These are phyloP conservation scores for Achroia grisella DNA, from an alignment of 1,140 invertebrate species.

Conservation along the genomic window DNA sequence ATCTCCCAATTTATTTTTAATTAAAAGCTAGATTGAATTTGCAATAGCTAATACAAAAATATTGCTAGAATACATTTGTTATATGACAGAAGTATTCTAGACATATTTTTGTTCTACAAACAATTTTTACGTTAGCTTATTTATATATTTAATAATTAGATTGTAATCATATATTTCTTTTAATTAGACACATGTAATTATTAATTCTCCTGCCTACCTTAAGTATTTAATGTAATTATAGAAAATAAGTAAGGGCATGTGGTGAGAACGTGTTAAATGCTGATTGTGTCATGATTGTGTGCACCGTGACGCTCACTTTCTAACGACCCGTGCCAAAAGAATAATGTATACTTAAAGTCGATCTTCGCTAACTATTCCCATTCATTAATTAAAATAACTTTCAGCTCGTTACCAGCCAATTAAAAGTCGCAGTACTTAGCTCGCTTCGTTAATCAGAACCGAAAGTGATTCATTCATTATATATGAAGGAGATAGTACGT, in stretches of 20 bases:
- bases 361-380: slow-evolving; percentile 33
- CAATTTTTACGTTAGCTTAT: too few relatives aligned
- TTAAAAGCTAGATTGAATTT: too few relatives aligned
- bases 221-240: neutral
- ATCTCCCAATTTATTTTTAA: too few relatives aligned
- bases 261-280: neutral
- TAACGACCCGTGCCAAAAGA: slow-evolving; percentile 27
- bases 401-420: slow-evolving; percentile 48
- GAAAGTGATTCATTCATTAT: slow-evolving; percentile 31
- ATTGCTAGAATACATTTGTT: too few relatives aligned
- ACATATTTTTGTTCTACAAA: too few relatives aligned
- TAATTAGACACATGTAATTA: too few relatives aligned
- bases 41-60: too few relatives aligned
- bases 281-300: slow-evolving; percentile 1
- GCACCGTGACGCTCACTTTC: slow-evolving; percentile 33
- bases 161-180: too few relatives aligned
- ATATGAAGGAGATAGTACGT: slow-evolving; percentile 3
- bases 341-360: slow-evolving; percentile 29
- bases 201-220: too few relatives aligned
- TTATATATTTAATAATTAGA: too few relatives aligned
- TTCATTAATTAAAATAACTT: slow-evolving; percentile 54
- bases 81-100: too few relatives aligned
- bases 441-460: slow-evolving; percentile 40
- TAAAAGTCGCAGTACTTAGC: slow-evolving; percentile 34
- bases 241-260: neutral